phyloP scores from a whole-genome alignment of 1,140 invertebrate species.

The Teleopsis dalmanni region DNA sequence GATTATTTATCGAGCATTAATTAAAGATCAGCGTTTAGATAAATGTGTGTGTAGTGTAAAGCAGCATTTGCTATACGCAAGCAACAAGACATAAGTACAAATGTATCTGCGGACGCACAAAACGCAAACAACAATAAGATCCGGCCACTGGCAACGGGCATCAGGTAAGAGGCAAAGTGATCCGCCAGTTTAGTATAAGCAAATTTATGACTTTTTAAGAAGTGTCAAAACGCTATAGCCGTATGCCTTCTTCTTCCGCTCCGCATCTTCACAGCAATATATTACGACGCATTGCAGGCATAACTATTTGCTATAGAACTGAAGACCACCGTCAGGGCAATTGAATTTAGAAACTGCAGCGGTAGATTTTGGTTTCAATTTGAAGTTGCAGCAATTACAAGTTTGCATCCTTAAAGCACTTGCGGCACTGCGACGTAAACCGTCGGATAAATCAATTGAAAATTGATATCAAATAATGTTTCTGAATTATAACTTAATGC shows the following conservation, averaged over 20 bases:
- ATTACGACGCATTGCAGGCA: too few relatives aligned
- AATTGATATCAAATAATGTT: conserved; percentile 12
- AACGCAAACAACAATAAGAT: background rate
- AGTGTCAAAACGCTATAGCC: conserved; percentile 13
- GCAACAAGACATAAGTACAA: background rate
- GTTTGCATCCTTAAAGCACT: too few relatives aligned
- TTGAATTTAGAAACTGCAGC: too few relatives aligned
- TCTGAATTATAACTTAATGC: conserved; percentile 9
- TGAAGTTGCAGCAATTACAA: too few relatives aligned
- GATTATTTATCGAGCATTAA: conserved; percentile 17
- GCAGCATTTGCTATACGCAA: conserved; percentile 3
- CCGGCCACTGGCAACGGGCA: background rate
- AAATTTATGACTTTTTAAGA: conserved; percentile 13
- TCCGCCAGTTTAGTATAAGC: conserved; percentile 1
- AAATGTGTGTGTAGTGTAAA: conserved; percentile 3
- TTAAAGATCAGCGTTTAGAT: conserved; percentile 16
- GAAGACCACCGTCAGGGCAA: too few relatives aligned
- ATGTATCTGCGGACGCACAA: background rate
- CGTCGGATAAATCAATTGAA: conserved; percentile 10
- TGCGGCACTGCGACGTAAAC: too few relatives aligned
- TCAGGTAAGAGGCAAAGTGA: background rate
- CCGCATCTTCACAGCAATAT: too few relatives aligned
- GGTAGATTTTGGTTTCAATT: too few relatives aligned
- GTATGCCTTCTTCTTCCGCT: conserved; percentile 3
- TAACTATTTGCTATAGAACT: too few relatives aligned